Evolutionary conservation across 2,113 vertebrate genomes (phyloP), one percentile per base, ranked within the genome.

Genomic region (Morone saxatilis): DNA sequence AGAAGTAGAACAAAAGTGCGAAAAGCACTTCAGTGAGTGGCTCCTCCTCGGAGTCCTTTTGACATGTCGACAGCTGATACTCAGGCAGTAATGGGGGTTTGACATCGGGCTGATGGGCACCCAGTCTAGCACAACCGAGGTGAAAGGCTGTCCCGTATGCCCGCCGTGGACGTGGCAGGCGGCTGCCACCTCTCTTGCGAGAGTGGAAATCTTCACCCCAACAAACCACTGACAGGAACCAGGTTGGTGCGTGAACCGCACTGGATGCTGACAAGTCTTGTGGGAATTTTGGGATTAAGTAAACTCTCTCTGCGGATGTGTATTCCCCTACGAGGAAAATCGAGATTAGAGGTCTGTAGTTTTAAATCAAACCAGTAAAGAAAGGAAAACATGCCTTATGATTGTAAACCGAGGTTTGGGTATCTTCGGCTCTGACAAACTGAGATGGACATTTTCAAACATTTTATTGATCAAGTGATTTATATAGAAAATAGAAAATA

Each of bases 11-110:
- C 85, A 86, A 86, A 90, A 88, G 89, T 91, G 80, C 0, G 63
- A 82, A 88, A 92, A 86, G 81, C 86, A 77, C 48, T 83, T 76
- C 38, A 16, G 67, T 50, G 86, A 84, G 74, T 59, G 78, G 77
- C 81, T 86, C 71, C 67, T 86, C 73, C 86, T 73, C 43, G 0
- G 80, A 86, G 84, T 81, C 72, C 61, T 84, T 86, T 76, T 91
- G 90, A 90, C 86, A 82, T 59, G 71, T 72, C 43, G 88, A 84
- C 89, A 88, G 84, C 80, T 89, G 80, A 89, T 89, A 66, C 80
- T 86, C 76, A 22, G 85, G 25, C 83, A 70, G 82, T 87, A 92
- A 89, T 88, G 71, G 87, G 75, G 48, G 69, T 88, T 87, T 87
- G 88, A 88, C 86, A 89, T 61, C 4, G 40, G 69, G 84, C 82